Percentiles rank a stretch among this genome's conserved stretches.
Evolutionary conservation across 1,140 invertebrate species (phyloP).

Genomic region (Metopolophium dirhodum): DNA sequence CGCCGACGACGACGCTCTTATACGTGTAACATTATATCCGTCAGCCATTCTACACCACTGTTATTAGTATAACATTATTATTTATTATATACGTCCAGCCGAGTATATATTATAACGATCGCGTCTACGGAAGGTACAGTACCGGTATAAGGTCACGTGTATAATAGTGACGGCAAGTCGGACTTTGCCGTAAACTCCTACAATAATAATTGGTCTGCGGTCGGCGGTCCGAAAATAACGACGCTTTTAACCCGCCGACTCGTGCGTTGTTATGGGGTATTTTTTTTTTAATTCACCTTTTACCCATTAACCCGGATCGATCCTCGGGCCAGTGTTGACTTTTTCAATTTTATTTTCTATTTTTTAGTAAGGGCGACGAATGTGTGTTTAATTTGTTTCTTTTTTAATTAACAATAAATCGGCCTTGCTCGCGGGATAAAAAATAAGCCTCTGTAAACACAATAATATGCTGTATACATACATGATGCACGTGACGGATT

Average conservation of each 20-base stretch:
- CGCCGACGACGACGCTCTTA: background rate
- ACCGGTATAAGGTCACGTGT: background rate
- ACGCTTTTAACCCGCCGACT: background rate
- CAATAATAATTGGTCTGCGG: slow-evolving; percentile 16
- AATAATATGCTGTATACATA: background rate
- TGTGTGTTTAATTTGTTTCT: background rate
- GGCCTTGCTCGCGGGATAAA: background rate
- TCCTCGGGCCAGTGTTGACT: background rate
- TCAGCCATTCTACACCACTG: background rate
- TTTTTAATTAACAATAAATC: slow-evolving; percentile 32
- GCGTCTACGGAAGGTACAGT: background rate
- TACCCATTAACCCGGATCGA: background rate
- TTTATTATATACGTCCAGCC: background rate
- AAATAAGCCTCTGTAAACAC: slow-evolving; percentile 5
- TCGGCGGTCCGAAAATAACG: background rate
- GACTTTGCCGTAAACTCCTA: background rate
- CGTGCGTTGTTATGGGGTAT: background rate
- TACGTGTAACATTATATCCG: background rate
- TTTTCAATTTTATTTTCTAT: slow-evolving; percentile 1
- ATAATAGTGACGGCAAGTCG: background rate
- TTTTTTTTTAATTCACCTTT: background rate
- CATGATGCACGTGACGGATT: background rate
- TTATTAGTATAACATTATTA: background rate
- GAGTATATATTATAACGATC: background rate
- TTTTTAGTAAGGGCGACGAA: background rate